Percentiles rank a stretch among this genome's conserved stretches.
Conservation (phyloP, 1,140 invertebrate species). For the Nephotettix cincticeps region DNA sequence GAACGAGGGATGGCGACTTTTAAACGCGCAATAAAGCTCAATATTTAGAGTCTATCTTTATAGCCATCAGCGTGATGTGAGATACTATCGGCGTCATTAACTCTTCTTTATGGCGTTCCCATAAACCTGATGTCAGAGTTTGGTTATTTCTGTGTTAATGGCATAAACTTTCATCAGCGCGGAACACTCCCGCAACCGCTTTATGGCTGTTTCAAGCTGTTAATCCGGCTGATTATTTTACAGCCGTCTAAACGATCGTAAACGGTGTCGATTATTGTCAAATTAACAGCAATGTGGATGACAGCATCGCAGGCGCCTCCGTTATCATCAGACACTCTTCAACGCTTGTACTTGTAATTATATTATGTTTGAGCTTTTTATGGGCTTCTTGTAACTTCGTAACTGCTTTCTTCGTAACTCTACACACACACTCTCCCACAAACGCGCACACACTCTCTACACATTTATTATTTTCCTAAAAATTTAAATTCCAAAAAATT, state of each 20-base stretch:
- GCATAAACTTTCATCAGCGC: conserved; percentile 2
- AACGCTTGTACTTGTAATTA: too few relatives aligned
- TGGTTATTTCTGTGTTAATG: not conserved
- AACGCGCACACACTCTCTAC: too few relatives aligned
- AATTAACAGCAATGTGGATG: conserved; percentile 4
- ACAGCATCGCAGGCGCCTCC: too few relatives aligned
- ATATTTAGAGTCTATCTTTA: conserved; percentile 7
- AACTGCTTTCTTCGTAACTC: too few relatives aligned
- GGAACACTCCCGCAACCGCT: not conserved
- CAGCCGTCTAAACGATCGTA: not conserved
- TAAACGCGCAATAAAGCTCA: conserved; percentile 5
- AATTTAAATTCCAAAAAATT: too few relatives aligned
- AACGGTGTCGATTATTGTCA: conserved; percentile 7
- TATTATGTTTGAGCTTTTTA: too few relatives aligned
- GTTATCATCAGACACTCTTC: too few relatives aligned
- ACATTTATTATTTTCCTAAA: too few relatives aligned
- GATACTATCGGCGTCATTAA: not conserved
- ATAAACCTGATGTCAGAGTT: conserved; percentile 21
- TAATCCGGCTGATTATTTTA: conserved; percentile 6
- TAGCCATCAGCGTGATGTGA: not conserved
- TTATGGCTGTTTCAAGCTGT: conserved; percentile 2
- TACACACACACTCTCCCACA: too few relatives aligned
- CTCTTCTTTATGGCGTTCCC: not conserved
- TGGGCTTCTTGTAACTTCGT: too few relatives aligned
- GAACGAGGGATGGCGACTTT: too few relatives aligned